phyloP scores from a whole-genome alignment of 2,113 vertebrate genomes.

The Ageneiosus marmoratus region DNA sequence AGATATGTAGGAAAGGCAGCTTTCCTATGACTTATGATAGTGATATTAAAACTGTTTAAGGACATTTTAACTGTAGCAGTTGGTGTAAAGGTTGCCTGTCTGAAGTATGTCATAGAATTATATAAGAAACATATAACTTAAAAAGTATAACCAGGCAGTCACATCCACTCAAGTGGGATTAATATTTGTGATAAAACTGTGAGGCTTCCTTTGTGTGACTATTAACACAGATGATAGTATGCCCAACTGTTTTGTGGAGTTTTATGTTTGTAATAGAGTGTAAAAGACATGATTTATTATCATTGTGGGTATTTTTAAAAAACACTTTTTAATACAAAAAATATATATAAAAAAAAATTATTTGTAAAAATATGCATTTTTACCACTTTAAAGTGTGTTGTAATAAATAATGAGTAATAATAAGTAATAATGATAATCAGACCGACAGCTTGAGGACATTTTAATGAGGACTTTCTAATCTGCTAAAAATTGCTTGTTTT shows the following conservation, averaged over 20 bases:
- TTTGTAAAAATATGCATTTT: neutral
- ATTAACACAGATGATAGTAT: neutral
- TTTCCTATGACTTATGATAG: slow-evolving; percentile 68
- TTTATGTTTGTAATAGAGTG: neutral
- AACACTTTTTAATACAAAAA: neutral
- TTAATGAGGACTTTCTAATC: neutral
- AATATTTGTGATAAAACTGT: neutral
- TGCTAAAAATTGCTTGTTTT: neutral
- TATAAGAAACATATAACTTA: slow-evolving; percentile 56
- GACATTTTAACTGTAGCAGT: slow-evolving; percentile 59
- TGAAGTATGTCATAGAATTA: slow-evolving; percentile 69
- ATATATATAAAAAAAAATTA: too few relatives aligned
- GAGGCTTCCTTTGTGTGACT: neutral
- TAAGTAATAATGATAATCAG: neutral
- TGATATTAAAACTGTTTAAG: slow-evolving; percentile 63
- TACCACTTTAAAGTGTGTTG: neutral
- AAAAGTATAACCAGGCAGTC: slow-evolving; percentile 56
- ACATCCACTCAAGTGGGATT: neutral
- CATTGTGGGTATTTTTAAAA: neutral
- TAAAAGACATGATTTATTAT: neutral
- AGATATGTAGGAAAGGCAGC: slow-evolving; percentile 65
- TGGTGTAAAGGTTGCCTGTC: slow-evolving; percentile 62
- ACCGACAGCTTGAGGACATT: neutral
- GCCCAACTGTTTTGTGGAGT: neutral
- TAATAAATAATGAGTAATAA: neutral